Evolutionary conservation across 2,113 vertebrate species (phyloP).

Genomic region (Stegostoma tigrinum): DNA sequence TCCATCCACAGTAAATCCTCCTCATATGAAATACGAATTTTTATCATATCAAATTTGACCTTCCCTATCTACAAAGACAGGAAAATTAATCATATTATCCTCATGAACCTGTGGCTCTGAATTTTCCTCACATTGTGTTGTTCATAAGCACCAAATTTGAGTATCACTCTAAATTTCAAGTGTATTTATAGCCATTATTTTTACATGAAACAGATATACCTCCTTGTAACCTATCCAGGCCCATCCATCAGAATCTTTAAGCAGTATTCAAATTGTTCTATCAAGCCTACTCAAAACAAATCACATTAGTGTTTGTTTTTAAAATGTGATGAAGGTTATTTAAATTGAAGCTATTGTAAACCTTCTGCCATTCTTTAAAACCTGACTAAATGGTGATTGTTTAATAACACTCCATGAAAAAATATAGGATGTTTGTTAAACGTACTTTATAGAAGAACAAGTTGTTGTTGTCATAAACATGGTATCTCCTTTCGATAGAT

Average conservation of each 20-base stretch:
- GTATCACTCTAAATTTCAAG: not conserved
- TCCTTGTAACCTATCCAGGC: not conserved
- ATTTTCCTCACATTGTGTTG: not conserved
- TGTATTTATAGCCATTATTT: not conserved
- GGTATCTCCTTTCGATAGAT: not conserved
- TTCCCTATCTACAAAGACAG: not conserved
- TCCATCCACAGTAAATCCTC: not conserved
- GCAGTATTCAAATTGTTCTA: not conserved
- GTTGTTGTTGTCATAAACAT: not conserved
- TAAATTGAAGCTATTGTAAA: not conserved
- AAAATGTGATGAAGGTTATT: not conserved
- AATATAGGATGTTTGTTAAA: not conserved
- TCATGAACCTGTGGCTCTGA: not conserved
- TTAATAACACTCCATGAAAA: not conserved
- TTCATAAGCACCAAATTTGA: not conserved
- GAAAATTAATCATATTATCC: not conserved
- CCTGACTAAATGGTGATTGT: not conserved
- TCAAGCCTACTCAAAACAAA: not conserved
- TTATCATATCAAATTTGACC: too few relatives aligned
- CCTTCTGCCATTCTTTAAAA: not conserved
- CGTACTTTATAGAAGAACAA: not conserved
- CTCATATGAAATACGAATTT: not conserved
- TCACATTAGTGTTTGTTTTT: not conserved
- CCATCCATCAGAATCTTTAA: not conserved
- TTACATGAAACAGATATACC: not conserved